Evolutionary conservation across 2,113 vertebrate genomes (phyloP).

Genomic region (Mola mola): DNA sequence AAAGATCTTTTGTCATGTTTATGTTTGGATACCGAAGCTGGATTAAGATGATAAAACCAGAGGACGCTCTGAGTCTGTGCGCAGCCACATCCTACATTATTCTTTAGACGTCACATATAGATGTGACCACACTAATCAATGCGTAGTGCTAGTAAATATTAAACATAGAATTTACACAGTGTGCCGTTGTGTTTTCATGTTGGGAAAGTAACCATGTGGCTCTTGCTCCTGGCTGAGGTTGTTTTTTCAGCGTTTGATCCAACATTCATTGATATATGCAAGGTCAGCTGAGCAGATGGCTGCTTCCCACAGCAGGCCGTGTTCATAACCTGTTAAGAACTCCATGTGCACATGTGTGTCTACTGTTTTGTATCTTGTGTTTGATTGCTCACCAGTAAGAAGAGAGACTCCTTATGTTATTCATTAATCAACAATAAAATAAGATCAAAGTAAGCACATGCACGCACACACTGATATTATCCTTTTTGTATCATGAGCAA

Average conservation of each 20-base stretch:
- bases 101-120: no score
- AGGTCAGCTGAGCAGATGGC: constrained; percentile 68
- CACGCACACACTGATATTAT: not conserved
- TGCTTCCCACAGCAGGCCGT: constrained; percentile 57
- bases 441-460: not conserved
- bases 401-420: not conserved
- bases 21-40: no score
- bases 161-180: not conserved
- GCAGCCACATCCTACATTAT: no score
- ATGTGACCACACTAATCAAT: no score
- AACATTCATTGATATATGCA: constrained; percentile 48
- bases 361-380: no score
- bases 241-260: constrained; percentile 35
- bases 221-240: not conserved
- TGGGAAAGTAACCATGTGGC: constrained; percentile 69
- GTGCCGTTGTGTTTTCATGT: not conserved
- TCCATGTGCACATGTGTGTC: not conserved
- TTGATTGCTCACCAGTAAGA: not conserved
- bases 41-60: no score
- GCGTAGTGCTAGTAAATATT: no score
- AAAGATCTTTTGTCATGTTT: no score
- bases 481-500: no score
- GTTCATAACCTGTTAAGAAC: constrained; percentile 2
- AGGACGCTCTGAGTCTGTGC: no score
- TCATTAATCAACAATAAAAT: not conserved